Evolutionary conservation across 2,113 vertebrate species (phyloP).

Genomic region (Myotis yumanensis): DNA sequence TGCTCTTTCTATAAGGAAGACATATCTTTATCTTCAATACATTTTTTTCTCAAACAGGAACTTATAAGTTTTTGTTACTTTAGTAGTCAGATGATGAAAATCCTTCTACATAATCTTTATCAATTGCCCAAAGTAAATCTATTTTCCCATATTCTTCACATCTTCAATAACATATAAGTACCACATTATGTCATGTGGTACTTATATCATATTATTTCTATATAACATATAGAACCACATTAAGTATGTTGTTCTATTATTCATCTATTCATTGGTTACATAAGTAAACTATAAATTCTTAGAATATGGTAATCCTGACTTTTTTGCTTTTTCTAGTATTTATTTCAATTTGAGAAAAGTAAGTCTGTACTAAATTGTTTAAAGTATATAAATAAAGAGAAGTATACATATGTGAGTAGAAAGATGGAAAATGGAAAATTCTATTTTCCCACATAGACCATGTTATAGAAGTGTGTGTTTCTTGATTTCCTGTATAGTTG

Average conservation of each 20-base stretch:
- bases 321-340: background rate
- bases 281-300: background rate
- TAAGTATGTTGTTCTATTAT: background rate
- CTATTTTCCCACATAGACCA: background rate
- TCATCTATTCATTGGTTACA: background rate
- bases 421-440: background rate
- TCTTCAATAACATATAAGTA: background rate
- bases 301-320: background rate
- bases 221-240: background rate
- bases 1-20: background rate
- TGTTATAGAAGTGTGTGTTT: background rate
- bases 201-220: too few species aligned
- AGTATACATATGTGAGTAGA: background rate
- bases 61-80: background rate
- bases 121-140: background rate
- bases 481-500: background rate
- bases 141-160: background rate
- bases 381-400: background rate
- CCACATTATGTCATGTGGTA: background rate
- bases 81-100: background rate
- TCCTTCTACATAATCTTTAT: background rate
- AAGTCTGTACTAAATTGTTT: background rate
- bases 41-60: background rate
- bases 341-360: background rate
- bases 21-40: background rate